Percentiles rank a stretch among this genome's conserved stretches.
phyloP scores from a whole-genome alignment of 2,797 vertebrate species.

The Acanthornis magna region DNA sequence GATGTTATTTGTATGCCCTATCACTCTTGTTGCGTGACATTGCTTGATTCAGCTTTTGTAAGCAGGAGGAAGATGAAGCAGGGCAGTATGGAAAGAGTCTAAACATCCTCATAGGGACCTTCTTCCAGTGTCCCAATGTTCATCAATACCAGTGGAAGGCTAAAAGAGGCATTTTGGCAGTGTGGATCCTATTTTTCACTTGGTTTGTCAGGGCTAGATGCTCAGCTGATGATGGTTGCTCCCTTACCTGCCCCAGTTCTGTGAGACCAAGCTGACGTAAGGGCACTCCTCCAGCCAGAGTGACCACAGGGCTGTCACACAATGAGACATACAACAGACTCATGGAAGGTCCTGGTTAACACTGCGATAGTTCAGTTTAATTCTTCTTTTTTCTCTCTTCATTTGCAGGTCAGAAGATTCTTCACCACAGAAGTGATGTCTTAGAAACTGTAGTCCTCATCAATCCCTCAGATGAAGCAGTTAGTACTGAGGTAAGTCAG shows the following conservation, averaged over 20 bases:
- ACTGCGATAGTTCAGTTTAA: neutral
- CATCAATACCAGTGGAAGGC: neutral
- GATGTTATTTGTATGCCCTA: neutral
- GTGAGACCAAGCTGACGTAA: neutral
- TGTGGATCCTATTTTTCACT: neutral
- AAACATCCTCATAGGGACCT: neutral
- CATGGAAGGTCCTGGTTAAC: neutral
- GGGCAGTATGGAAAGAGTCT: neutral
- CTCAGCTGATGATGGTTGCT: neutral
- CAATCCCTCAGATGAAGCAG: slow-evolving; percentile 96
- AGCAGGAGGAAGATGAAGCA: neutral
- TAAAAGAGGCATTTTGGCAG: neutral
- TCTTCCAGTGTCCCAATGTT: accelerated
- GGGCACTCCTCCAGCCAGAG: neutral
- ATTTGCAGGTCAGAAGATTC: slow-evolving; percentile 92
- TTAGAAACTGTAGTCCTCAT: slow-evolving; percentile 97
- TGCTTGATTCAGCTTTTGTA: neutral
- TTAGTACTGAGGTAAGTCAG: slow-evolving; percentile 89
- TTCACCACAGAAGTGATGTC: slow-evolving; percentile 95
- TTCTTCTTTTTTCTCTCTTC: slow-evolving; percentile 12
- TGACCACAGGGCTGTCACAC: neutral
- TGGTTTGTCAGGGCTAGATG: neutral
- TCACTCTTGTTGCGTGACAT: neutral
- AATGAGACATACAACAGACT: accelerated
- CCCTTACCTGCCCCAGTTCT: neutral